phyloP scores from a whole-genome alignment of 1,140 invertebrate genomes.

The Aphelenchoides fujianensis region DNA sequence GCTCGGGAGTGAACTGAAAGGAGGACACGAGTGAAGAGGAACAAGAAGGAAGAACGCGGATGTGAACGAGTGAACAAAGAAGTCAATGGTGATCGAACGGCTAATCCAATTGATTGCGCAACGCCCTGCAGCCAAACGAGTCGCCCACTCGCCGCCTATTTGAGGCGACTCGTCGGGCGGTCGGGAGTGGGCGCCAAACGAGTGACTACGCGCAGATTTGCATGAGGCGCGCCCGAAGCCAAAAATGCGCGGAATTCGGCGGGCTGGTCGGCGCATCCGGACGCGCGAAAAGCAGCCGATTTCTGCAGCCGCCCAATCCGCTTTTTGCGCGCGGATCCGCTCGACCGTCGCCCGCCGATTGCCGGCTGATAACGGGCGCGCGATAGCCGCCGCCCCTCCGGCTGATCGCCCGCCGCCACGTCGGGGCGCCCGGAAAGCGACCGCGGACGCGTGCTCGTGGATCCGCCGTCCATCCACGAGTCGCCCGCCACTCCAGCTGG shows the following conservation, averaged over 20 bases:
- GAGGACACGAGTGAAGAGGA: neutral
- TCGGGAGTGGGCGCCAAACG: neutral
- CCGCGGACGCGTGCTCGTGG: no score
- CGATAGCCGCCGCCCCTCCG: neutral
- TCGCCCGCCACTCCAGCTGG: no score
- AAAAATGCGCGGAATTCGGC: neutral
- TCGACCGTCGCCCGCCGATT: neutral
- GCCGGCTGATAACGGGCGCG: neutral
- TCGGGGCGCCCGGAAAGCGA: neutral
- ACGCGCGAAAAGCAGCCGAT: neutral
- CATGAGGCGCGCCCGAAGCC: neutral
- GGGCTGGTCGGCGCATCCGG: no score
- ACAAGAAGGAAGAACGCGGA: neutral
- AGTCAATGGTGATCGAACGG: neutral
- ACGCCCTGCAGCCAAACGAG: neutral
- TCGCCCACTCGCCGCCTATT: neutral
- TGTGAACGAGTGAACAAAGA: conserved; percentile 4
- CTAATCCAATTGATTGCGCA: neutral
- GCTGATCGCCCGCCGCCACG: neutral
- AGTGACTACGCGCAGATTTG: neutral
- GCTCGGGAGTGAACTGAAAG: neutral
- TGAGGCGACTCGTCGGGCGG: no score
- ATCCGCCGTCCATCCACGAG: no score
- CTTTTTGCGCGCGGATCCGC: no score
- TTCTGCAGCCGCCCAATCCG: neutral